Evolutionary conservation across 2,888 invertebrate species (phyloP).

Genomic region (Polydrusus tereticollis): DNA sequence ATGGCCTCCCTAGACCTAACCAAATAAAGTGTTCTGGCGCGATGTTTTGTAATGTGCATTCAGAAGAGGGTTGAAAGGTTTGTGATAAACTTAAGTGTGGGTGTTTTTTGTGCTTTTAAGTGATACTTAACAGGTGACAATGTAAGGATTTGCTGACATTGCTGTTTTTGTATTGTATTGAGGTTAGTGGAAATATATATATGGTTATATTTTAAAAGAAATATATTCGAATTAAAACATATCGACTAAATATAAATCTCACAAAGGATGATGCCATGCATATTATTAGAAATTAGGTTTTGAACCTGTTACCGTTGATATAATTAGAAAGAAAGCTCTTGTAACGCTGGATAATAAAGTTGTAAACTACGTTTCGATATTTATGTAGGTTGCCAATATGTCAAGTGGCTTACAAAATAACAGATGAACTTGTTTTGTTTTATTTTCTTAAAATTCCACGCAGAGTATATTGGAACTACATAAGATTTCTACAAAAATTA

Average conservation of each 20-base stretch:
- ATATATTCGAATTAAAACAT: too few relatives aligned
- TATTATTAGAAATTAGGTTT: constrained; percentile 33
- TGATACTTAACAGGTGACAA: too few relatives aligned
- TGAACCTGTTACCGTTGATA: constrained; percentile 15
- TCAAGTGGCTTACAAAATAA: not conserved
- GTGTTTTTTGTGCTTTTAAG: too few relatives aligned
- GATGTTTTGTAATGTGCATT: not conserved
- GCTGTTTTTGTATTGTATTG: not conserved
- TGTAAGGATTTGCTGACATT: too few relatives aligned
- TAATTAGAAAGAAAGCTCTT: constrained; percentile 27
- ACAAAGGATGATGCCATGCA: constrained; percentile 28
- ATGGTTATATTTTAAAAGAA: too few relatives aligned
- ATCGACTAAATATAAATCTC: too few relatives aligned
- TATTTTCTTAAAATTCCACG: not conserved
- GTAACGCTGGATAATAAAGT: not conserved
- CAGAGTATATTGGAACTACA: too few relatives aligned
- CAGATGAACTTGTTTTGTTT: not conserved
- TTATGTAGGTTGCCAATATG: not conserved
- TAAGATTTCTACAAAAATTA: too few relatives aligned
- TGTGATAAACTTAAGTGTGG: not conserved
- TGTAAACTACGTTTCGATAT: not conserved
- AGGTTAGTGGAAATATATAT: not conserved
- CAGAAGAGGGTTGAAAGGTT: not conserved
- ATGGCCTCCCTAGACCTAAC: constrained; percentile 20
- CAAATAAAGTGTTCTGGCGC: not conserved